These are phyloP conservation scores for Procapra przewalskii DNA, from an alignment of 2,113 vertebrate genomes.

Conservation along the genomic window DNA sequence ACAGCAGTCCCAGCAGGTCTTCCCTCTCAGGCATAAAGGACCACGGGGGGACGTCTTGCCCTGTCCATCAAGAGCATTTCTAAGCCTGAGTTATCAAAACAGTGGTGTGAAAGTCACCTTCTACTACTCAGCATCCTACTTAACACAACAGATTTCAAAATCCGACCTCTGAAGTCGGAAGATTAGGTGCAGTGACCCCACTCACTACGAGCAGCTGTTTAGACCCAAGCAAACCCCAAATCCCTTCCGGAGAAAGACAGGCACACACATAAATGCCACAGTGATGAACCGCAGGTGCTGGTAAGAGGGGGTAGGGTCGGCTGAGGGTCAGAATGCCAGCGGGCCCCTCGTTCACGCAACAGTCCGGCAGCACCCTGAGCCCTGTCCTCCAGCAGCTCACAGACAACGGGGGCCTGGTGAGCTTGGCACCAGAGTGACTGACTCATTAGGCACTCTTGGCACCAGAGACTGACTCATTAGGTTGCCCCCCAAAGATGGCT, in stretches of 20 bases:
- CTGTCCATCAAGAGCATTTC: neutral
- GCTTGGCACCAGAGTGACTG: no score
- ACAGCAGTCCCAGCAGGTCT: neutral
- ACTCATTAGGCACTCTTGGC: no score
- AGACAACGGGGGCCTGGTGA: fast-evolving
- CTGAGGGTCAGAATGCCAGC: neutral
- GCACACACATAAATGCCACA: no score
- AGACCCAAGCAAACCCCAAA: neutral
- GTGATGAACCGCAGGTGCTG: neutral
- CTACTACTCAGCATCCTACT: neutral
- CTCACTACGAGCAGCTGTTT: neutral
- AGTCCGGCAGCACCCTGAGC: neutral
- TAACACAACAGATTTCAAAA: neutral
- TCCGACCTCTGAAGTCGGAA: neutral
- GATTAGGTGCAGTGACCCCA: no score
- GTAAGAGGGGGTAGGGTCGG: neutral
- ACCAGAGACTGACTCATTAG: neutral
- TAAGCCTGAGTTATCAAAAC: neutral
- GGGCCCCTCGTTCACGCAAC: neutral
- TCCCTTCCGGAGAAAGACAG: neutral
- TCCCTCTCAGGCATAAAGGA: neutral
- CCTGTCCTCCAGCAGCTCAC: neutral
- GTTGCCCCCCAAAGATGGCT: neutral
- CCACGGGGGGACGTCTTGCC: neutral
- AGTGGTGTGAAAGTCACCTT: neutral